Evolutionary conservation across 2,113 vertebrate genomes (phyloP), one percentile per base, ranked within the genome.

Genomic region (Polypterus bichir): DNA sequence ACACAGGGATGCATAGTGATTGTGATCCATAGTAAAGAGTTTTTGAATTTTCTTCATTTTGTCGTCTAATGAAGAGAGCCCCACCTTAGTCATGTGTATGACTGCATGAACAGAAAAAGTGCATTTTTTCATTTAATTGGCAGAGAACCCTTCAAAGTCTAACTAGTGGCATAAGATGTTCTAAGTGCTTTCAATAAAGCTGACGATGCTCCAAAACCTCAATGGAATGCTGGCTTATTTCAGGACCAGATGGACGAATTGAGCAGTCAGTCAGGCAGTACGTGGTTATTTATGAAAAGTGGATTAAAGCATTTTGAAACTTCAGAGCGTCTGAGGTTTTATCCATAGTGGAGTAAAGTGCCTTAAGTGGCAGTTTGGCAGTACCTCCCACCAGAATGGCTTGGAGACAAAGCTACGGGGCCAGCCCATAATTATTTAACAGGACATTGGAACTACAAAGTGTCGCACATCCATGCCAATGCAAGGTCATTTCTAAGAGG

Each of bases 281-380:
- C 47, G 62, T 47, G 48, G 49, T 55, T 48, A 51, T 6, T 62
- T 60, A 51, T 60, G 56, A 65, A 68, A 61, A 65, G 62, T 63
- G 66, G 54, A 66, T 64, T 73, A 73, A 66, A 74, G 67, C 54
- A 65, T 72, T 62, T 70, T 64, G 63, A 60, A 68, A 68, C 59
- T 64, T 73, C 59, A 62, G 65, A 47, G 66, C 66, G 68, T 69
- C 66, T 65, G 48, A 9, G 62, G 61, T 64, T 44, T 75, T 64
- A 71, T 68, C 46, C 47, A 65, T 70, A 64, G 54, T 64, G 64
- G 10, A 64, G 9, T 55, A 60, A 8, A 27, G 27, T 46, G 57
- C 53, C 46, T 59, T 60, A 55, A 63, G 46, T 27, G 10, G 46
- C 4, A 27, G 9, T 46, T 46, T n/a, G 46, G 55, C 44, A 47